Evolutionary conservation across 2,797 vertebrate genomes (phyloP), one percentile per base, ranked within the genome.

Genomic region (Discoglossus pictus): DNA sequence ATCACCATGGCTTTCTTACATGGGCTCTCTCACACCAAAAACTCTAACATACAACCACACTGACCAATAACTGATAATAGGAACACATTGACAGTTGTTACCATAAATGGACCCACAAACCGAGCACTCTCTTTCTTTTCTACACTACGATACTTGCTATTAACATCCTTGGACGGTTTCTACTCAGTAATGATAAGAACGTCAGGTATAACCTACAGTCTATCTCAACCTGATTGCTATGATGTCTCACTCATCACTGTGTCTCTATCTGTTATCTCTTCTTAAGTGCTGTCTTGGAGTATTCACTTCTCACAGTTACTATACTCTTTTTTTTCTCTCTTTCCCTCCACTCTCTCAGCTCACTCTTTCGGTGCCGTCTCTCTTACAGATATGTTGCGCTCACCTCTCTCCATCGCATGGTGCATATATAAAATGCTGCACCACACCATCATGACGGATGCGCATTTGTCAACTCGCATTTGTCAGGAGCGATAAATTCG

Each of bases 91-190:
- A 17, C 24, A 3, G n/a, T n/a, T 17, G 6, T 16, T 51, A 51
- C 3, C 27, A 16, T n/a, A n/a, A n/a, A n/a, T n/a, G 20, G 2
- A 1, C n/a, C 16, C 21, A 46, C 43, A 20, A 12, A 51, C 48
- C 48, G 12, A 4, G n/a, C 21, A 11, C 54, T 24, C 38, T 52
- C 23, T 61, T 56, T 74, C 43, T 11, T 15, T 27, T n/a, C 13
- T 3, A 0, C 76, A 96, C n/a, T n/a, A n/a, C n/a, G 94, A 91
- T 97, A 65, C 82, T 97, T 54, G 94, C 94, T 23, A 89, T 97
- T 50, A 97, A 96, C 82, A 97, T 96, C 74, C 88, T 97, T 61
- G 94, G 94, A 53, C 85, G 92, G 56, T 97, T 97, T 81, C 91
- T 97, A 23, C 88, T 94, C 46, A 96, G 93, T 82, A 95, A 87